Evolutionary conservation across 2,113 vertebrate species (phyloP), one percentile per base, ranked within the genome.

Genomic region (Spheniscus mendiculus): DNA sequence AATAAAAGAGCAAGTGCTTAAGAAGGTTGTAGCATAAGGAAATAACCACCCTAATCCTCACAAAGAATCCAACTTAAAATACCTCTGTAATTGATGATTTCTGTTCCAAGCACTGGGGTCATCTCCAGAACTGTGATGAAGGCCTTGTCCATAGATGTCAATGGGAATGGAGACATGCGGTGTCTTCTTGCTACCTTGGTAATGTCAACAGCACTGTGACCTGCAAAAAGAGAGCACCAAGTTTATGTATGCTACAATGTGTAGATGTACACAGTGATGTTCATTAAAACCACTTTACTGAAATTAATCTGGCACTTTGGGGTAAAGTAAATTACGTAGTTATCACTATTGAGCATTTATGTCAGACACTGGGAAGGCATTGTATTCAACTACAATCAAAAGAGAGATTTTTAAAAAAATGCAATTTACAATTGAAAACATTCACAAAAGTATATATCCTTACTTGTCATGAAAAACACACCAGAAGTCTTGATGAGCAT

Each of bases 31-130:
- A 23, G 65, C 63, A 72, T 34, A 73, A 63, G 11, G 59, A 86
- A 73, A 22, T 29, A 90, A 73, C 18, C 11, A 85, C 30, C 7
- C 8, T 83, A 62, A 66, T 23, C 15, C 27, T 87, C 73, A 81
- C 25, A 36, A 73, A 88, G 21, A 74, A 93, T 65, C n/a, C 61
- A 78, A 26, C 15, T 72, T 67, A 61, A 94, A 83, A 87, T 98
- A 99, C 99, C 99, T 99, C 99, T 98, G 98, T 99, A 99, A 98
- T 99, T 99, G 97, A 99, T 99, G 98, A 99, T 99, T 98, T 99
- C 99, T 96, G 99, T 99, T 98, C 99, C 99, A 97, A 99, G 99
- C 98, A 99, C 99, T 63, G 99, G 99, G 44, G 99, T 99, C 99
- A 99, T 99, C 98, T 99, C 99, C 97, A 99, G 98, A 97, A 99